Evolutionary conservation across 2,113 vertebrate genomes (phyloP), one percentile per base, ranked within the genome.

Genomic region (Ophthalmolycus amberensis): DNA sequence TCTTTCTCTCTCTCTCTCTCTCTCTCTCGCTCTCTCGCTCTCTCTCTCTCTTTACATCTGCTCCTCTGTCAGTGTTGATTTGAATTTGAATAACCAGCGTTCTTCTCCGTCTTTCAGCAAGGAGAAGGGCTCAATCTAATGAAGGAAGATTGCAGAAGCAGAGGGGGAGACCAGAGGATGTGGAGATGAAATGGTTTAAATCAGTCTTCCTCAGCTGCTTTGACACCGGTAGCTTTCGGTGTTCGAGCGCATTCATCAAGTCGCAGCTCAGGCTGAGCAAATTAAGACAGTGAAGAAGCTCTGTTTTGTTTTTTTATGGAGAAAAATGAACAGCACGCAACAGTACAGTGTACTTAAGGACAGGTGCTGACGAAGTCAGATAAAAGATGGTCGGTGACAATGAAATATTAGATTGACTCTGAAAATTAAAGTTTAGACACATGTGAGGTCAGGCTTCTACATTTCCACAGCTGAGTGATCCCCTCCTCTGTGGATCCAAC

Each of bases 71-170:
- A 88, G 82, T 83, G 81, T 86, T 91, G 90, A 92, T 91, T 90
- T 89, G 69, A 86, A 91, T 92, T 89, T 86, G 84, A 93, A 88
- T 90, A 89, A 91, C 79, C 89, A 77, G 84, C 80, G 71, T 77
- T 84, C 85, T 83, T 77, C 65, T 73, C 46, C 34, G 58, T 80
- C 88, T 82, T 90, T 86, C 77, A 82, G 67, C 46, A 72, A 75
- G 77, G 54, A 77, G 80, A 44, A 75, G 32, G 85, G 66, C 65
- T 58, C 62, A 22, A 25, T 85, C 80, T 88, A 87, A 91, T 88
- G 89, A 90, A 79, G 64, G 79, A 66, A 83, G 89, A 87, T 86
- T 87, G 85, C 77, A 70, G 79, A 34, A 34, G 34, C 29, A 32
- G 29, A 32, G 29, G 11, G 11, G 59, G 77, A 25, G 62, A 84